These are phyloP conservation scores for Chitala chitala DNA, from an alignment of 2,113 vertebrate species.

Conservation along the genomic window DNA sequence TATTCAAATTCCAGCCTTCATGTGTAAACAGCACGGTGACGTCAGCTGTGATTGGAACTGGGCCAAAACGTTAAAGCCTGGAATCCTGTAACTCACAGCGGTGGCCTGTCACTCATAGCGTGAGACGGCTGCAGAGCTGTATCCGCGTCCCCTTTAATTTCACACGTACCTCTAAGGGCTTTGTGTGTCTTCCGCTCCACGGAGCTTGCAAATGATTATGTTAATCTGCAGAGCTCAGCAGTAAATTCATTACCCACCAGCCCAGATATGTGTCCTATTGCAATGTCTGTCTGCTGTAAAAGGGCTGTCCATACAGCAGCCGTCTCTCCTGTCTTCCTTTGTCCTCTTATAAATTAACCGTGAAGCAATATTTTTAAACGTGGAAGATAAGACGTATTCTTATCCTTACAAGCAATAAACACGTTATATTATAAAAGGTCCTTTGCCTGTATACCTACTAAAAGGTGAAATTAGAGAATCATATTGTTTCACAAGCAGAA, in stretches of 20 bases:
- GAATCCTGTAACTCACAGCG: slow-evolving; percentile 48
- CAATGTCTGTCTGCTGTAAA: not conserved
- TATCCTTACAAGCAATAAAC: too few species aligned
- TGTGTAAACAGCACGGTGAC: not conserved
- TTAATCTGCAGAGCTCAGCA: slow-evolving; percentile 55
- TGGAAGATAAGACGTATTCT: too few species aligned
- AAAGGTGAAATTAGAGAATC: not conserved
- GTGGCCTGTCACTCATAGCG: slow-evolving; percentile 27
- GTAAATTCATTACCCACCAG: slow-evolving; percentile 39
- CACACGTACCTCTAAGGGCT: slow-evolving; percentile 53
- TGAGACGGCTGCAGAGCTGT: slow-evolving; percentile 45
- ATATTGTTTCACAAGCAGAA: too few species aligned
- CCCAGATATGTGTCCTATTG: not conserved
- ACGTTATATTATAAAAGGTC: not conserved
- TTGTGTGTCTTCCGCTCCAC: slow-evolving; percentile 54
- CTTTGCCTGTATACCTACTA: not conserved
- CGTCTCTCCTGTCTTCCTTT: not conserved
- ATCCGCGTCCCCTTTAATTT: slow-evolving; percentile 57
- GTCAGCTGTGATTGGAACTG: not conserved
- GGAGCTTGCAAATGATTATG: slow-evolving; percentile 57
- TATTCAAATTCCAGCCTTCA: too few species aligned
- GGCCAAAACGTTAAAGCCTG: not conserved
- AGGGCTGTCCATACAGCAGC: not conserved
- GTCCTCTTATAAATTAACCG: not conserved
- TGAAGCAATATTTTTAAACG: not conserved